These are phyloP conservation scores for Mormyrops attenuatus DNA, from an alignment of 2,797 vertebrate species.

Conservation along the genomic window DNA sequence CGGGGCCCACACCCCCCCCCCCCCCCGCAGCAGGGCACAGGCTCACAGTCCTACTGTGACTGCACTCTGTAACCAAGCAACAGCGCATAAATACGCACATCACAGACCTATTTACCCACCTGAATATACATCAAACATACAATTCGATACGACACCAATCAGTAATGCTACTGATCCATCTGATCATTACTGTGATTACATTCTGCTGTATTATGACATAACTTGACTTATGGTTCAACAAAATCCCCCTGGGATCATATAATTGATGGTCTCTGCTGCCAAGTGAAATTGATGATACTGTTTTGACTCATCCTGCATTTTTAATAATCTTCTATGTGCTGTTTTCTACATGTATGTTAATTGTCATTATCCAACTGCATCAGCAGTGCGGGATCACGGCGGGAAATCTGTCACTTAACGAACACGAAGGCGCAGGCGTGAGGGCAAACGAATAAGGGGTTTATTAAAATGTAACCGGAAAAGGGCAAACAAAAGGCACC, in stretches of 20 bases:
- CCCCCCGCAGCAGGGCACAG: not conserved
- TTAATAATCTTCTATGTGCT: not conserved
- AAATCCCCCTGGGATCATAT: not conserved
- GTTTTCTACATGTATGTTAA: not conserved
- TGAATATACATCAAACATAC: not conserved
- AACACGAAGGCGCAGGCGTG: too few relatives aligned
- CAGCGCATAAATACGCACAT: not conserved
- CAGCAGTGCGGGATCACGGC: not conserved
- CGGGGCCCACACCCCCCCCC: constrained; percentile 20
- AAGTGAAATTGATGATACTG: not conserved
- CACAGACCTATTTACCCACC: not conserved
- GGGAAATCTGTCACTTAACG: not conserved
- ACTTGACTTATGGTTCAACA: not conserved
- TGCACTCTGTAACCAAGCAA: not conserved
- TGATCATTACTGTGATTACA: not conserved
- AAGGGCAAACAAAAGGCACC: too few relatives aligned
- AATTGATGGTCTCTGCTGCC: not conserved
- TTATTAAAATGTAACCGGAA: too few relatives aligned
- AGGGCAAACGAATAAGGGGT: too few relatives aligned
- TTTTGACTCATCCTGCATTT: not conserved
- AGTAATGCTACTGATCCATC: not conserved
- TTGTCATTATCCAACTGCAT: not conserved
- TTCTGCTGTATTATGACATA: not conserved
- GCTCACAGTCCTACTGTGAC: not conserved
- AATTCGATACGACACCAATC: not conserved